Evolutionary conservation across 2,888 invertebrate species (phyloP), one percentile per base, ranked within the genome.

Genomic region (Antitype chi): DNA sequence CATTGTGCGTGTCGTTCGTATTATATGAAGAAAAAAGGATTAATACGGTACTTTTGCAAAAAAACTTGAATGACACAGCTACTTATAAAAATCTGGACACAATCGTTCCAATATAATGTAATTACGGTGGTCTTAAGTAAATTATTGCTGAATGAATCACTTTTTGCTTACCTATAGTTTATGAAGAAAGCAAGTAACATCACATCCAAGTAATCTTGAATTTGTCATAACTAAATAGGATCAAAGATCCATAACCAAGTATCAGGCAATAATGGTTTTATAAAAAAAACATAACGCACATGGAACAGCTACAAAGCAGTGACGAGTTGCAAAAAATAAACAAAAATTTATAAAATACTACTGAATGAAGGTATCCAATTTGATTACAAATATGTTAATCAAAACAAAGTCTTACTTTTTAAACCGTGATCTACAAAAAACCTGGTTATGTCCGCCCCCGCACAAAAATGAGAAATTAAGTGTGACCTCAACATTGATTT

Each of bases 401-500:
- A 25, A 60, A 66, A n/a, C 17, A 28, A 81, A 78, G 59, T 59
- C 55, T 13, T 11, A 60, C 8, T 63, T 82, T 55, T 71, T 28
- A 67, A 59, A 52, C 11, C 17, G 2, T 32, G n/a, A 70, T 25
- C 47, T 57, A 28, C 52, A 66, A 62, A n/a, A 73, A 47, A 74
- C 68, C 68, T 75, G 53, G 66, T 70, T 73, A n/a, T 55, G n/a
- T 32, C 25, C 72, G 70, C 81, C 81, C 64, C 66, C 70, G 52
- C 74, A 73, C 60, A 64, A 70, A 78, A 60, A 38, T 69, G 17
- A 72, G 17, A 74, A 83, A 87, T 83, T 68, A 81, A 43, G 38
- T 78, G 76, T 78, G 87, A 76, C 74, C 70, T 72, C 84, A 71
- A 38, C 86, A 77, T 76, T 67, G 68, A 69, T 60, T 78, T 53